phyloP scores from a whole-genome alignment of 2,797 vertebrate species.

The Adelosebastes latens region DNA sequence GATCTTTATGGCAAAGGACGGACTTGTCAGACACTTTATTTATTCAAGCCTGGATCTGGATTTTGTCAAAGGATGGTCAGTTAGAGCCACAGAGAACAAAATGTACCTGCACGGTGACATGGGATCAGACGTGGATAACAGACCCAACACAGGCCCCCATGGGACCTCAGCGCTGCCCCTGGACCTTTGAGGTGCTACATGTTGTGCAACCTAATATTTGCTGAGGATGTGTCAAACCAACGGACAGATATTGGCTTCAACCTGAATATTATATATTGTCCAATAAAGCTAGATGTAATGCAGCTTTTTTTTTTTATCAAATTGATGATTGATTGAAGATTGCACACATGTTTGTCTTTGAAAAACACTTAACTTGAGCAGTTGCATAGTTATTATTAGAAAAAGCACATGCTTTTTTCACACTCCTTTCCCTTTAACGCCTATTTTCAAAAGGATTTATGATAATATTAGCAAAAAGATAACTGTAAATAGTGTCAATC shows the following conservation, averaged over 20 bases:
- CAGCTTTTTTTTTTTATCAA: not conserved
- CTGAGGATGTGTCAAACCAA: not conserved
- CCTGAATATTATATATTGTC: constrained; percentile 1
- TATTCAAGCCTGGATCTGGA: constrained; percentile 66
- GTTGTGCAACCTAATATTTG: constrained; percentile 17
- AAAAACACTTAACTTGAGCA: not conserved
- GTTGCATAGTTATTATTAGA: not conserved
- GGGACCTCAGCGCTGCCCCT: constrained; percentile 33
- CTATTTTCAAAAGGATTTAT: not conserved
- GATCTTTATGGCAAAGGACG: constrained; percentile 93
- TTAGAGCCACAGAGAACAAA: constrained; percentile 13
- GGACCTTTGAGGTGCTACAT: constrained; percentile 43
- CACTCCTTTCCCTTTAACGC: not conserved
- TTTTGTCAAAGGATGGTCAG: constrained; percentile 56
- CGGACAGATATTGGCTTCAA: not conserved
- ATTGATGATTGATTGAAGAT: not conserved
- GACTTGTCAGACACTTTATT: constrained; percentile 86
- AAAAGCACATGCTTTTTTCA: not conserved
- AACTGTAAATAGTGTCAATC: not conserved
- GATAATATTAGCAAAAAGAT: not conserved
- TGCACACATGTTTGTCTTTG: not conserved
- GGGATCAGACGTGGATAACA: constrained; percentile 34
- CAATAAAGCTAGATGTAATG: not conserved
- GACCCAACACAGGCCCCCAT: constrained; percentile 1
- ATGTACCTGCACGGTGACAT: constrained; percentile 7